Base-by-base conservation (phyloP, 2,888 invertebrate genomes). In the Dilophus febrilis region DNA sequence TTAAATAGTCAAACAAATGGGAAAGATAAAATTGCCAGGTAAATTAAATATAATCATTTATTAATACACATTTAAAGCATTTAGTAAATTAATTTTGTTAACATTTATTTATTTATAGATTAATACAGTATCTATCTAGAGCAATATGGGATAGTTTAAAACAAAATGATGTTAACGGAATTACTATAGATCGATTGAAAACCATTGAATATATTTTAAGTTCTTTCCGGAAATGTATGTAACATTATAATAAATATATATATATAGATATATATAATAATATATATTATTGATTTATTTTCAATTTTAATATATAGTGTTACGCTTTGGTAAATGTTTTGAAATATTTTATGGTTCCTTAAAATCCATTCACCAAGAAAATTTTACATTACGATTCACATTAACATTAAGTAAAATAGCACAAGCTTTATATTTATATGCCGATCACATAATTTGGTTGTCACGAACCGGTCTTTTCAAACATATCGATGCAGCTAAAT, bases 361-460 rank as follows among this genome's bases (percentile, higher is more conserved):
- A 38, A 72, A 74, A 40, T 68, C 75, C 12, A 70, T 85, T 44
- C 73, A 81, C 46, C 72, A 86, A 55, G 74, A 77, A 22, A 79
- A 90, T 54, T 54, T 74, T 13, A 66, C 74, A 4, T 60, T 88
- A 16, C 70, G 82, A 47, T 57, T 78, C 10, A 77, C 81, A 22
- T 58, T 86, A 28, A 83, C 85, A 0, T 54, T 86, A 38, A 80
- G 86, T 44, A 85, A 83, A 64, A 66, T 91, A 38, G 72, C 82
- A 19, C 77, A 80, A 56, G 74, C 85, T 0, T 56, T 87, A 19
- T 92, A 77, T 53, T 67, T 92, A 3, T 64, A 88, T 35, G 75
- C 84, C 12, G 92, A 92, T 57, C 88, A 92, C 54, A 68, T 90
- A 27, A 71, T 90, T 27, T 91, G 90, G 85, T 62, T 88, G 3